Conservation (phyloP, 37 sponge, comb jelly and placozoan genomes). For the Bolinopsis microptera region DNA sequence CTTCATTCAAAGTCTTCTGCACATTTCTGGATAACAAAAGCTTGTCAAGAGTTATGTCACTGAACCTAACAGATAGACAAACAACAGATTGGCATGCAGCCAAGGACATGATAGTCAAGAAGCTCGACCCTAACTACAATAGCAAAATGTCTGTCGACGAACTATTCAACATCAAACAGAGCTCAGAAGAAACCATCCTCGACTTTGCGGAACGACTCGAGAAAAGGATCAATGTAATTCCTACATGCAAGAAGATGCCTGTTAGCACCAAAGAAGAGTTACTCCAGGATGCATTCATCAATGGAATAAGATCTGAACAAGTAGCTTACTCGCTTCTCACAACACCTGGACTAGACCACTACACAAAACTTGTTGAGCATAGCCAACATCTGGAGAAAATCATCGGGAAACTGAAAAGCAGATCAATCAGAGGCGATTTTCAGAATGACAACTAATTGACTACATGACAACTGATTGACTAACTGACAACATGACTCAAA, state of each 20-base stretch:
- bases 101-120: background rate
- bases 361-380: background rate
- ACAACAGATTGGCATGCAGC: background rate
- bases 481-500: background rate
- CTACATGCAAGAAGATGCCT: background rate
- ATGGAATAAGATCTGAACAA: background rate
- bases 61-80: background rate
- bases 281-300: background rate
- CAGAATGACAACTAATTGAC: background rate
- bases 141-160: background rate
- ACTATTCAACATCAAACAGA: background rate
- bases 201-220: background rate
- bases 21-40: background rate
- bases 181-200: background rate
- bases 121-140: background rate
- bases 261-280: background rate
- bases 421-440: background rate
- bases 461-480: background rate
- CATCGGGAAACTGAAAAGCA: background rate
- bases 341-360: background rate
- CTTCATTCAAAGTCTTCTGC: background rate
- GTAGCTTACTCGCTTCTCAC: background rate
- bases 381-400: background rate
- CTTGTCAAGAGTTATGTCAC: background rate
- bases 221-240: background rate